These are phyloP conservation scores for Amphiura filiformis DNA, from an alignment of 35 echinoderm and acorn worm genomes.

Conservation along the genomic window DNA sequence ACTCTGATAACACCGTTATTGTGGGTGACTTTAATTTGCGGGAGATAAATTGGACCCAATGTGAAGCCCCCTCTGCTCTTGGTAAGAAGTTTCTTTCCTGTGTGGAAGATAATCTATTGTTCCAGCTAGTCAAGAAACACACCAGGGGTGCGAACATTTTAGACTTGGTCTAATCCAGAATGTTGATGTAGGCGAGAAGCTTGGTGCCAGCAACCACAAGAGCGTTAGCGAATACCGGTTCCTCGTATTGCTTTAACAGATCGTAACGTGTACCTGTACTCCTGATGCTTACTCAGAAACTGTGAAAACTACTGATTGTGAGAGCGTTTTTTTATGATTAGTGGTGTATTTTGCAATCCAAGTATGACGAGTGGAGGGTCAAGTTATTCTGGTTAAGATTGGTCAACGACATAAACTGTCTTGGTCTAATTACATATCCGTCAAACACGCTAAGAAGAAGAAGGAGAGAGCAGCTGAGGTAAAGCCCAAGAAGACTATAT, in stretches of 20 bases:
- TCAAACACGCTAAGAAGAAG: conserved; percentile 10
- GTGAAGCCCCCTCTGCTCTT: not conserved
- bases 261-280: too few species aligned
- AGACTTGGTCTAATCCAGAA: conserved; percentile 27
- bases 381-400: conserved; percentile 44
- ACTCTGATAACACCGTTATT: too few species aligned
- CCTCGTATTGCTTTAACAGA: too few species aligned
- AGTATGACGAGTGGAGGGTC: conserved; percentile 9
- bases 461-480: conserved; percentile 5
- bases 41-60: conserved; percentile 31
- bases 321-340: not conserved
- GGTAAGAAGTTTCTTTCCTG: not conserved
- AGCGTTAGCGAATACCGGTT: conserved; percentile 16
- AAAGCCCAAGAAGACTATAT: conserved; percentile 16
- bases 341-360: conserved; percentile 7
- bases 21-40: conserved; percentile 53
- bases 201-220: conserved; percentile 41
- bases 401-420: conserved; percentile 28
- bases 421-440: conserved; percentile 33
- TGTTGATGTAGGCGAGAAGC: not conserved
- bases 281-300: not conserved
- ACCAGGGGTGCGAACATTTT: conserved; percentile 37
- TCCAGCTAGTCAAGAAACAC: conserved; percentile 28
- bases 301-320: conserved; percentile 26
- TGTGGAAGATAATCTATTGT: conserved; percentile 34